Conservation (phyloP, 1,140 invertebrate species). For the Heliconius eleuchia region DNA sequence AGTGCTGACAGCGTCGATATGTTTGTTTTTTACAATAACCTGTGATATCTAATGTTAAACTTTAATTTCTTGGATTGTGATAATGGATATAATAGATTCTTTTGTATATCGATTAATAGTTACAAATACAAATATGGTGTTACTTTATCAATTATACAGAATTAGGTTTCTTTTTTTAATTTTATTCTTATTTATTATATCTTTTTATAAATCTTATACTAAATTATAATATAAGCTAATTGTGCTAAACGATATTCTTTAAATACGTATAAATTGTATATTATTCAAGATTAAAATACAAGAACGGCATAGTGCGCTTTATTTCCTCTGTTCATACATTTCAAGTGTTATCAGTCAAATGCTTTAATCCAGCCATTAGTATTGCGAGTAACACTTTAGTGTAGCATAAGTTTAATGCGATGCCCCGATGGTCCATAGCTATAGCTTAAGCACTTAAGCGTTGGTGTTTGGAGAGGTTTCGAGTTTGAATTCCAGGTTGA, state of each 20-base stretch:
- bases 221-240: too few relatives aligned
- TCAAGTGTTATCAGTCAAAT: constrained; percentile 27
- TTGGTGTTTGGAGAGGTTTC: constrained; percentile 44
- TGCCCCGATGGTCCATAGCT: constrained; percentile 35
- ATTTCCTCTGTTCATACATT: constrained; percentile 13
- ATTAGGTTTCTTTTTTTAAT: too few relatives aligned
- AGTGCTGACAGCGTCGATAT: constrained; percentile 36
- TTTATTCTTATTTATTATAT: too few relatives aligned
- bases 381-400: constrained; percentile 28
- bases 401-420: constrained; percentile 36
- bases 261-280: too few relatives aligned
- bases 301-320: not conserved
- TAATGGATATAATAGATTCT: too few relatives aligned
- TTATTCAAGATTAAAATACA: too few relatives aligned
- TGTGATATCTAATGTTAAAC: not conserved
- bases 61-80: too few relatives aligned
- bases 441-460: constrained; percentile 47
- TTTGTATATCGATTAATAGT: too few relatives aligned
- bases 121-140: too few relatives aligned
- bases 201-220: not conserved
- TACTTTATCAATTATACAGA: too few relatives aligned
- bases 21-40: constrained; percentile 24
- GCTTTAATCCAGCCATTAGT: constrained; percentile 22
- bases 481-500: constrained; percentile 48
- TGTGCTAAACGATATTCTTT: too few relatives aligned